Conservation (phyloP, 1,140 invertebrate genomes). For the Heliconius hewitsoni region DNA sequence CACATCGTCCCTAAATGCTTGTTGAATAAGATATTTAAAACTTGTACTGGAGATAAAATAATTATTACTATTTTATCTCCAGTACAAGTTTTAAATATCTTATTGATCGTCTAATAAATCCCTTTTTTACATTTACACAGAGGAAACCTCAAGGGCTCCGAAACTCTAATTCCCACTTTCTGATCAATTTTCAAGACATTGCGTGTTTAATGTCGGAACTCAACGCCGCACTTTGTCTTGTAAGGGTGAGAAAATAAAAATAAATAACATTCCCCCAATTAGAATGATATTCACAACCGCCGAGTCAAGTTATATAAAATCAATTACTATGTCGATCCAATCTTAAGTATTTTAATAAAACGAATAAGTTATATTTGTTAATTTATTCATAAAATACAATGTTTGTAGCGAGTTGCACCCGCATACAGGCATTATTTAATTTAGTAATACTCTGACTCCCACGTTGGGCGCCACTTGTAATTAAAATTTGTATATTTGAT, state of each 20-base stretch:
- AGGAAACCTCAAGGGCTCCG: too few relatives aligned
- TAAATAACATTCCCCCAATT: too few relatives aligned
- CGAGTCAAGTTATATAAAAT: too few relatives aligned
- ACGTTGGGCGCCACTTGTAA: constrained; percentile 8
- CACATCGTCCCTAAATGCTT: not conserved
- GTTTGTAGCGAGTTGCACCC: not conserved
- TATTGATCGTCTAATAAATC: not conserved
- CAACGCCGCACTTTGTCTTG: not conserved
- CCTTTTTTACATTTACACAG: not conserved
- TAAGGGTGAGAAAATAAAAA: too few relatives aligned
- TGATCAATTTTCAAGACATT: not conserved
- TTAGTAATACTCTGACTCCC: not conserved
- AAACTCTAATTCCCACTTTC: too few relatives aligned
- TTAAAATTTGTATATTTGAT: not conserved
- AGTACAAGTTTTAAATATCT: not conserved
- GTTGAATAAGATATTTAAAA: not conserved
- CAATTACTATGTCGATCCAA: too few relatives aligned
- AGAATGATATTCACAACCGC: too few relatives aligned
- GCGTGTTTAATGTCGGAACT: too few relatives aligned
- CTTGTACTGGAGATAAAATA: not conserved
- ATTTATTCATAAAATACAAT: not conserved
- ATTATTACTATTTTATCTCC: not conserved
- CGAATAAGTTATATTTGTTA: not conserved
- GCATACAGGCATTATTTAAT: constrained; percentile 25
- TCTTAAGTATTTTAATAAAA: too few relatives aligned